Conservation (phyloP, 2,113 vertebrate genomes). For the Struthio camelus region DNA sequence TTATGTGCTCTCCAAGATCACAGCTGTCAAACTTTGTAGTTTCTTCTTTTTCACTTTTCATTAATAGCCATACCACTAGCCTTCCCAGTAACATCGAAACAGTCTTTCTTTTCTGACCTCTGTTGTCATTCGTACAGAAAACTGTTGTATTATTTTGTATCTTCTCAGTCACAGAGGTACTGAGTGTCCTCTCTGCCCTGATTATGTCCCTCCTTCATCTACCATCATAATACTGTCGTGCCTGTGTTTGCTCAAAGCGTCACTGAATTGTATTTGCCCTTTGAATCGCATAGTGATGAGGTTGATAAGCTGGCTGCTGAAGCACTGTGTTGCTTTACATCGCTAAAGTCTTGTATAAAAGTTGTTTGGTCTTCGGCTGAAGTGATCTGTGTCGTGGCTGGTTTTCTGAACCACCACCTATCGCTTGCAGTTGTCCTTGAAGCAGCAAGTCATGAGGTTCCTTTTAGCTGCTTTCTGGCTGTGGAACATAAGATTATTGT, state of each 20-base stretch:
- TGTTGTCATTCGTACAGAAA: not conserved
- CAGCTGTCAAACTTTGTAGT: not conserved
- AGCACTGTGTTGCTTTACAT: not conserved
- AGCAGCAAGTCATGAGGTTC: not conserved
- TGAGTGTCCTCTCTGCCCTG: not conserved
- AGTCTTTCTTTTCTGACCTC: not conserved
- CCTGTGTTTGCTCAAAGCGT: not conserved
- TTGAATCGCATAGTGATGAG: not conserved
- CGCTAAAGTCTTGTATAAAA: not conserved
- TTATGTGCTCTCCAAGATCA: not conserved
- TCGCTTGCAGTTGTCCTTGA: constrained; percentile 10
- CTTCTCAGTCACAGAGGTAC: not conserved
- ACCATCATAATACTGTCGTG: not conserved
- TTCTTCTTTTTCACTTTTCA: not conserved
- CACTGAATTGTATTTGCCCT: not conserved
- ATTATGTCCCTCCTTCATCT: not conserved
- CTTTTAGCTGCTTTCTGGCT: not conserved
- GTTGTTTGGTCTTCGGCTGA: constrained; percentile 25
- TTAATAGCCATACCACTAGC: not conserved
- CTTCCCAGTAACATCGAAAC: not conserved
- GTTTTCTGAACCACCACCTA: constrained; percentile 22
- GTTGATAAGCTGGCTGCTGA: constrained; percentile 17
- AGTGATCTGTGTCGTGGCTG: not conserved
- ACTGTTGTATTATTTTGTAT: constrained; percentile 10
- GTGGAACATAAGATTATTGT: not conserved